phyloP scores from a whole-genome alignment of 1,140 invertebrate species.

The Octopus bimaculoides region DNA sequence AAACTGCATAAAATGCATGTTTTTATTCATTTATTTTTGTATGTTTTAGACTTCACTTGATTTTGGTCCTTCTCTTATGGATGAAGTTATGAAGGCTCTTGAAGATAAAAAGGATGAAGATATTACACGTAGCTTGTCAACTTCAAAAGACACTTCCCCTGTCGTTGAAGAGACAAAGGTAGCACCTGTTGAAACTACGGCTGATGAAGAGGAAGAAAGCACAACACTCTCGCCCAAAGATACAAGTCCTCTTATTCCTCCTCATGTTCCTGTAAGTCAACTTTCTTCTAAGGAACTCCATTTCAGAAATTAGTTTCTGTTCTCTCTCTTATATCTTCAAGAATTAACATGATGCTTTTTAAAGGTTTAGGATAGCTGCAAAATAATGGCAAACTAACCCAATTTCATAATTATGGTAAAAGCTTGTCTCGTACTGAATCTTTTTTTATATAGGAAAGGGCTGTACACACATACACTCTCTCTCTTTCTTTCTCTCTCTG shows the following conservation, averaged over 20 bases:
- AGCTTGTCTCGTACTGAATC: no score
- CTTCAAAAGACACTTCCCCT: conserved; percentile 16
- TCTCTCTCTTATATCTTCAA: no score
- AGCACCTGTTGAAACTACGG: background rate
- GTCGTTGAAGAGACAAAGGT: conserved; percentile 14
- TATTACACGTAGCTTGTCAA: background rate
- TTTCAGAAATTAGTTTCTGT: no score
- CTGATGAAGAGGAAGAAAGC: no score
- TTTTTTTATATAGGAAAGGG: no score
- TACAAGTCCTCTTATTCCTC: conserved; percentile 5
- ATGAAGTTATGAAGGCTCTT: conserved; percentile 86
- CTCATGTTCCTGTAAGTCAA: conserved; percentile 3
- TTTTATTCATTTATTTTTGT: conserved; percentile 10
- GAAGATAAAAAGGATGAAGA: conserved; percentile 50
- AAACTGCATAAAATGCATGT: background rate
- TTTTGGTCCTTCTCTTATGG: conserved; percentile 87
- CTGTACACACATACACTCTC: no score
- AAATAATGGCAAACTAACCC: no score
- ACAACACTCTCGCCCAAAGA: background rate
- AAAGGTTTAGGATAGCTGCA: no score
- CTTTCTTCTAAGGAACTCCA: background rate
- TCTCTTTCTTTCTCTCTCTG: no score
- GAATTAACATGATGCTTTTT: no score
- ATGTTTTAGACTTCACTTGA: conserved; percentile 73
- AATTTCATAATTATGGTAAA: no score